Percentiles rank a stretch among this genome's conserved stretches.
These are phyloP conservation scores for Drosophila arizonae DNA, from an alignment of 1,140 invertebrate species.

Conservation along the genomic window DNA sequence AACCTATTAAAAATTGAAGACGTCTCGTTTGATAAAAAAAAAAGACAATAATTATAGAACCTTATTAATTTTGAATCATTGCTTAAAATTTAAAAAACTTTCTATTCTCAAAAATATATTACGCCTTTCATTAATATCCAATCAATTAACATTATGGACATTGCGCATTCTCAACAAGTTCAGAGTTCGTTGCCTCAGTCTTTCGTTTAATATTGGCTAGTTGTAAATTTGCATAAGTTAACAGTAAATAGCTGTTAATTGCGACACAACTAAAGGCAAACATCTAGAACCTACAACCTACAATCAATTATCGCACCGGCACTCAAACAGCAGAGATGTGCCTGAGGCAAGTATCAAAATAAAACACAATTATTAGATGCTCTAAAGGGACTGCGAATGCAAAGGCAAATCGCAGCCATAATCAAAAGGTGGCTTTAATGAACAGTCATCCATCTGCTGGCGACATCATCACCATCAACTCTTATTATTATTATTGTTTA, in stretches of 20 bases:
- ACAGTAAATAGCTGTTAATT: slow-evolving; percentile 39
- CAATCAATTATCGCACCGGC: slow-evolving; percentile 10
- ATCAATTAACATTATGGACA: slow-evolving; percentile 18
- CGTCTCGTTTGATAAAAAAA: not conserved
- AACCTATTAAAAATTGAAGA: too few species aligned
- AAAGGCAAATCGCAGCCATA: not conserved
- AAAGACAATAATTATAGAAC: not conserved
- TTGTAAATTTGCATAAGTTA: slow-evolving; percentile 39
- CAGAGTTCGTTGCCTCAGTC: slow-evolving; percentile 67
- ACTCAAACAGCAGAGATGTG: not conserved
- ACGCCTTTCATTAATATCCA: slow-evolving; percentile 41
- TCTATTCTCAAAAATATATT: too few species aligned
- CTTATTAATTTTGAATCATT: too few species aligned
- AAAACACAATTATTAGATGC: not conserved
- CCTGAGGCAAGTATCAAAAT: not conserved
- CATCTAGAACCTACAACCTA: slow-evolving; percentile 2
- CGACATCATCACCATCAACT: slow-evolving; percentile 10
- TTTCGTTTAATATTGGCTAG: slow-evolving; percentile 50
- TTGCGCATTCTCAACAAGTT: slow-evolving; percentile 34
- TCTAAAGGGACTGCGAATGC: not conserved
- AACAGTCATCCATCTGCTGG: slow-evolving; percentile 14
- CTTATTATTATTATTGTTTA: slow-evolving; percentile 21
- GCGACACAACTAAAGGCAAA: slow-evolving; percentile 26
- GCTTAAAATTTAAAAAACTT: too few species aligned
- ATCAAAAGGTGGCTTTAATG: not conserved